phyloP scores from a whole-genome alignment of 2,797 vertebrate species.

The Esox masquinongy region DNA sequence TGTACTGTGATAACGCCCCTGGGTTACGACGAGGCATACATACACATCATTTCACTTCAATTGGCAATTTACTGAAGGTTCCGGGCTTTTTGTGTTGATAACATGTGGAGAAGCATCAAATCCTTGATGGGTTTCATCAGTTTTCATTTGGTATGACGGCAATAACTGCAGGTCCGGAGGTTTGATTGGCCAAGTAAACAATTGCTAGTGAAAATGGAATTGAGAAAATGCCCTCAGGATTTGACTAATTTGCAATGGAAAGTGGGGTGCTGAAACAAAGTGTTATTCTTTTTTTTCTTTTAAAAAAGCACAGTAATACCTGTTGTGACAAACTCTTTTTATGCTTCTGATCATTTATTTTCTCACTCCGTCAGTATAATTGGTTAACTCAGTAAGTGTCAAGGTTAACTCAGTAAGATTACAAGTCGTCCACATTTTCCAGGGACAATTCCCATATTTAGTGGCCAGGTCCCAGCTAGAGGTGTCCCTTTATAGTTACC shows the following conservation, averaged over 20 bases:
- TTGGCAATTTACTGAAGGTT: neutral
- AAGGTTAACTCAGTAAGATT: constrained; percentile 51
- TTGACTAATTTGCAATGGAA: constrained; percentile 5
- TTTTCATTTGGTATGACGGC: constrained; percentile 13
- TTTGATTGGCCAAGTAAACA: neutral
- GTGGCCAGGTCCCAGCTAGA: too few relatives aligned
- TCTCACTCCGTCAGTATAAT: constrained; percentile 48
- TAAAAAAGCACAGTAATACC: neutral
- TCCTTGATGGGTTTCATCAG: neutral
- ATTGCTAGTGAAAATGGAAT: neutral
- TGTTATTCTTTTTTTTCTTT: neutral
- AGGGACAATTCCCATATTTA: too few relatives aligned
- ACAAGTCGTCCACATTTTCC: constrained; percentile 18
- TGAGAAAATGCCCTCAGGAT: neutral
- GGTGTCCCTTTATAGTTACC: too few relatives aligned
- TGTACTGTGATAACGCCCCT: neutral
- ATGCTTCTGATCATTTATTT: constrained; percentile 47
- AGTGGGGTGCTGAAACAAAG: neutral
- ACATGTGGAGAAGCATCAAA: neutral
- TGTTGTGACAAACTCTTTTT: constrained; percentile 11
- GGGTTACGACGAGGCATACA: neutral
- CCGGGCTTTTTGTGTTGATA: too few relatives aligned
- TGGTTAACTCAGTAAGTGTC: constrained; percentile 57
- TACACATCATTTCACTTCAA: neutral
- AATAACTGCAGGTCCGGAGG: neutral